Evolutionary conservation across 2,113 vertebrate species (phyloP).

Genomic region (Oreochromis niloticus): DNA sequence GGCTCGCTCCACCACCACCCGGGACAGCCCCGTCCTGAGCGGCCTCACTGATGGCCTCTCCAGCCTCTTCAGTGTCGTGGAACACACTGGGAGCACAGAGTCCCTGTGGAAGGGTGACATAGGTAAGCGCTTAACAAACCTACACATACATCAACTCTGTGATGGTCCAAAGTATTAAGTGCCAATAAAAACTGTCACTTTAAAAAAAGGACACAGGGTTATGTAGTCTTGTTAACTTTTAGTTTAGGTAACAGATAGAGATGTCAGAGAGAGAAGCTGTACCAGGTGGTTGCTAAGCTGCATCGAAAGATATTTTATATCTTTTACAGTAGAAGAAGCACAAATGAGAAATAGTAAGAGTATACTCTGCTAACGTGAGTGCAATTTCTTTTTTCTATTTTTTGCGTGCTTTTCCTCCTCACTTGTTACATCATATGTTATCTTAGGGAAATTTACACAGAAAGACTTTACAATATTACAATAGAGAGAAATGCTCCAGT

Average conservation of each 20-base stretch:
- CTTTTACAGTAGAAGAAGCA: background rate
- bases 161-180: background rate
- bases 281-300: background rate
- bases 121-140: conserved; percentile 5
- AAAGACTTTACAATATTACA: background rate
- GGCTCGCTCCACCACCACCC: conserved; percentile 96
- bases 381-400: background rate
- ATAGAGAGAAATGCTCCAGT: background rate
- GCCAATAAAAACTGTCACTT: background rate
- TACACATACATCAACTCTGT: background rate
- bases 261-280: background rate
- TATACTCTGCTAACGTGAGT: background rate
- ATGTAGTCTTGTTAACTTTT: background rate
- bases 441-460: background rate
- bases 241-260: background rate
- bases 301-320: background rate
- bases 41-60: conserved; percentile 92
- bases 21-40: conserved; percentile 92
- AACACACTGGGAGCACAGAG: conserved; percentile 87
- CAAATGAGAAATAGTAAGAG: background rate
- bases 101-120: conserved; percentile 83
- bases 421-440: background rate
- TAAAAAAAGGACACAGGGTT: background rate
- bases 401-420: background rate
- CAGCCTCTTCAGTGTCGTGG: conserved; percentile 95